Base-by-base conservation (phyloP, 2,797 vertebrate species). In the Coracias cyanogaster region DNA sequence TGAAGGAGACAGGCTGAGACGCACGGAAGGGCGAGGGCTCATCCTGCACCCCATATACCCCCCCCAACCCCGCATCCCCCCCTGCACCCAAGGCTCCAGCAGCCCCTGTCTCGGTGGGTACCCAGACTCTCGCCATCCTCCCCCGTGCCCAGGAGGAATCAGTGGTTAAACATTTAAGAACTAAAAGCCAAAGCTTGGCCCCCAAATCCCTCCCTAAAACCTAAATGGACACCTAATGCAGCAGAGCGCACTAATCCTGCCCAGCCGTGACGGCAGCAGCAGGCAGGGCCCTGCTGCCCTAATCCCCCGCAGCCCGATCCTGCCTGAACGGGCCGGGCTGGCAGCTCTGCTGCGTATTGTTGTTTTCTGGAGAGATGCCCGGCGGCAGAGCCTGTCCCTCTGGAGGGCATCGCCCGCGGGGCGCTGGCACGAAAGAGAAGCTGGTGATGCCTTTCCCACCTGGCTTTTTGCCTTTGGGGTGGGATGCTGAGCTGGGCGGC, bases 171-270 rank as follows among this genome's bases (percentile, higher is more conserved):
- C 90, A 84, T 86, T 94, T 82, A 61, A 65, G 94, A 93, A 95
- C 94, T 94, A 93, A 96, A 94, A 91, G 71, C 70, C 72, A 39
- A 93, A 96, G 93, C 96, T 77, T 69, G 93, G 86, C 70, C 69
- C 60, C 43, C 90, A 97, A 97, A 97, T 97, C 96, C 93, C 86
- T 82, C 57, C 93, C 91, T 97, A 97, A 97, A 97, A 79, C 95
- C 96, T 96, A 97, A 97, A 97, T 97, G 96, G 97, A 92, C 70
- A 78, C 76, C 89, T 97, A 97, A 97, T 97, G 91, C 97, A 64
- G 88, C 95, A 45, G 58, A 92, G 88, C 4, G 65, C 91, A 18
- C 91, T 97, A 97, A 97, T 97, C 96, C 97, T 71, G 94, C 90
- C 90, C 17, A 12, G 86, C 80, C 67, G 7, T 94, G 95, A 93